Percentiles rank a stretch among this genome's conserved stretches.
These are phyloP conservation scores for Myopa testacea DNA, from an alignment of 2,888 invertebrate species.

Conservation along the genomic window DNA sequence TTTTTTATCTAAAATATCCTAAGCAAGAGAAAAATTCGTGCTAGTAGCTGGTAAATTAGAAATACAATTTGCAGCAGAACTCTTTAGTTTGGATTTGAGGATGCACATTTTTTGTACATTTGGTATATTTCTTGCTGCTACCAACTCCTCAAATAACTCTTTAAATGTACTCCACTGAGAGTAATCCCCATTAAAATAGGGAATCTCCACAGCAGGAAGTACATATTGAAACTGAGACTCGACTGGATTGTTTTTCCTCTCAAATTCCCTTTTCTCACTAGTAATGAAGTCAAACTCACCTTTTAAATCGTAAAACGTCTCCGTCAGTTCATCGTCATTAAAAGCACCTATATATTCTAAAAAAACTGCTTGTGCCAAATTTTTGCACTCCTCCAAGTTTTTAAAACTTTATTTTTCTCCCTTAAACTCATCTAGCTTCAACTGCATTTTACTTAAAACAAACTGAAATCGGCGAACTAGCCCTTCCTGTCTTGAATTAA, in stretches of 20 bases:
- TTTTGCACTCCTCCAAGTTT: neutral
- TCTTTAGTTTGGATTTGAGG: neutral
- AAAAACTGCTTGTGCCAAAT: neutral
- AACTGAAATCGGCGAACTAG: neutral
- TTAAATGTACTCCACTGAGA: neutral
- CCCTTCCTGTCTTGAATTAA: neutral
- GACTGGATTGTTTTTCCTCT: neutral
- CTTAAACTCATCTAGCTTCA: neutral
- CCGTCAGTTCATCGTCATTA: neutral
- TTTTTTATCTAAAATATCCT: neutral
- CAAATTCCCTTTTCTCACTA: neutral
- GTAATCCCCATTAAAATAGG: neutral
- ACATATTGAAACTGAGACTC: neutral
- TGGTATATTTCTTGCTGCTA: neutral
- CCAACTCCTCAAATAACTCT: neutral
- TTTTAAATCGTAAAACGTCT: neutral
- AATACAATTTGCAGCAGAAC: neutral
- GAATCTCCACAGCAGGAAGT: conserved; percentile 6
- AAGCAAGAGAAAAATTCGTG: neutral
- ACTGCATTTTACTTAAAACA: neutral
- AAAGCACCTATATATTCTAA: neutral
- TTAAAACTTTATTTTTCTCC: neutral
- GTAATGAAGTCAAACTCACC: neutral
- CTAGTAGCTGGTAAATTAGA: neutral
- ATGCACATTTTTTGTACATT: neutral